phyloP scores from a whole-genome alignment of 2,797 vertebrate species.

The Mastacembelus armatus region DNA sequence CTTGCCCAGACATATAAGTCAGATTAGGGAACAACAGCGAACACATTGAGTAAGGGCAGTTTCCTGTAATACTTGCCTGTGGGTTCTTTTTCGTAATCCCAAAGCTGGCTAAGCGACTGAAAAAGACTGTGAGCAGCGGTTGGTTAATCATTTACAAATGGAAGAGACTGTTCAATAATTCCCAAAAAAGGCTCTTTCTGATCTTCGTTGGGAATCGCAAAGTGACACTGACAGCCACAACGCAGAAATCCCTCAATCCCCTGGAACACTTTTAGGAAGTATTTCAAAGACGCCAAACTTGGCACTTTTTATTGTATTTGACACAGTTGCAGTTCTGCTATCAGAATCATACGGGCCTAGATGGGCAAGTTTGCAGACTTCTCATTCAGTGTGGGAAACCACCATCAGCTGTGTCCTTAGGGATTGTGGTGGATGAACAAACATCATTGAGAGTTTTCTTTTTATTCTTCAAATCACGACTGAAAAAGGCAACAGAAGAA shows the following conservation, averaged over 20 bases:
- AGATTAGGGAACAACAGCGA: constrained; percentile 9
- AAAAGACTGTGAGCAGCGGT: neutral
- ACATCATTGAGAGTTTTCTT: constrained; percentile 1
- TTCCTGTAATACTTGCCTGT: constrained; percentile 50
- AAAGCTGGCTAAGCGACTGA: constrained; percentile 47
- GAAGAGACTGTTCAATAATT: constrained; percentile 12
- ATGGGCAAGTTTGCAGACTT: constrained; percentile 3
- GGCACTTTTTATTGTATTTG: neutral
- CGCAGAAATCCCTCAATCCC: constrained; percentile 2
- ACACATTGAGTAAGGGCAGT: constrained; percentile 29
- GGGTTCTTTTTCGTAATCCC: constrained; percentile 57
- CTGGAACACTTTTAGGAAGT: neutral
- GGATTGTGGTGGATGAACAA: neutral
- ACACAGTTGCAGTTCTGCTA: neutral
- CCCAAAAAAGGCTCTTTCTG: constrained; percentile 4
- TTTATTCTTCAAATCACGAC: constrained; percentile 10
- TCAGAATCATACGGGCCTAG: constrained; percentile 4
- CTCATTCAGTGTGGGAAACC: constrained; percentile 8
- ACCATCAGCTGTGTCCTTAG: neutral
- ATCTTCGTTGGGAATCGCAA: constrained; percentile 9
- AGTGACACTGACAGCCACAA: neutral
- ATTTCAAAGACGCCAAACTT: constrained; percentile 8
- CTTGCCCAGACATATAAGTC: neutral
- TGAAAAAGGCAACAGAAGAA: neutral
- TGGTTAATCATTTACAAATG: constrained; percentile 56